Base-by-base conservation (phyloP, 1,140 invertebrate genomes). In the Eriocheir sinensis region DNA sequence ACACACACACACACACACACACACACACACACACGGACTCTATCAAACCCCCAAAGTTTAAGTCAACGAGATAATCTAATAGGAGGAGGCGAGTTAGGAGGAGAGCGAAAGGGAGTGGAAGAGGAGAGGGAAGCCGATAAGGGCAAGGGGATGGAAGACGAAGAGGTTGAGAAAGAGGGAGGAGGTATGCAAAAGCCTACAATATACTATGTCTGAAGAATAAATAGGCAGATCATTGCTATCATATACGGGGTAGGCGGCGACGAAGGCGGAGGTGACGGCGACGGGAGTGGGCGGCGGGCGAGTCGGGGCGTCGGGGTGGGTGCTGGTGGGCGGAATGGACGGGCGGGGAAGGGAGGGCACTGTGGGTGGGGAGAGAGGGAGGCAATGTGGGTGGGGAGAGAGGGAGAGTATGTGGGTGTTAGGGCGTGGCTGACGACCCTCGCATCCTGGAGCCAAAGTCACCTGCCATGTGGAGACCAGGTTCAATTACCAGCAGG, bases 241-340 rank as follows among this genome's bases (percentile, higher is more conserved):
- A 21, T 72, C 60, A 72, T 72, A 72, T 72, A 72, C 60, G 60
- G 60, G 15, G 44, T 4, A 48, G 44, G 60, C 21, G 60, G 60
- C 60, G 60, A 72, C 60, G 21, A 21, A 4, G n/a, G 60, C n/a
- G 60, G 60, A n/a, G n/a, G n/a, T n/a, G 44, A n/a, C 21, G 60
- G 60, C 60, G 60, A 72, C 60, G 21, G 27, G 21, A 72, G 60
- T 72, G 60, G 60, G 60, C 60, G 60, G 60, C 60, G 60, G n/a
- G n/a, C n/a, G n/a, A n/a, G n/a, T n/a, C n/a, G n/a, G n/a, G n/a
- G n/a, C n/a, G 60, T 72, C 17, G 60, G 60, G 60, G n/a, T 72
- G 60, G 60, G 60, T n/a, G 60, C 60, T 72, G 60, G 60, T 72
- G 60, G 60, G 60, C 60, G 60, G 60, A 72, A n/a, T 72, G 60